Conservation (phyloP, 2,888 invertebrate genomes). For the Pollenia griseotomentosa region DNA sequence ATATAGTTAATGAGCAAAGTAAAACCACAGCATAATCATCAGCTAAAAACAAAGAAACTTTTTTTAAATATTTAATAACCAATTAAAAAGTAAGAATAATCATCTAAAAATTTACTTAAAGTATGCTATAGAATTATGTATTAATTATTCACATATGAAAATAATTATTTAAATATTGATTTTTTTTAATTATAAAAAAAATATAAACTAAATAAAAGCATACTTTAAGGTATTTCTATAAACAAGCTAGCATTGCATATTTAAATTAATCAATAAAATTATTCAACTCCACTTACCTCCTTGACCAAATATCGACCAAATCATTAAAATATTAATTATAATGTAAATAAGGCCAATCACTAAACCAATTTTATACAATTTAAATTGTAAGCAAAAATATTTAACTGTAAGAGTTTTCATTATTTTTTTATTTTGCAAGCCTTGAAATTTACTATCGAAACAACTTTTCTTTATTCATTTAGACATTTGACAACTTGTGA, state of each 20-base stretch:
- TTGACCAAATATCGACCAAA: constrained; percentile 3
- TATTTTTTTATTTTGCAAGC: not conserved
- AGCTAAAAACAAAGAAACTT: constrained; percentile 13
- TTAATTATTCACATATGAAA: too few species aligned
- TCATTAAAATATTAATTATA: constrained; percentile 26
- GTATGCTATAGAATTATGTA: too few species aligned
- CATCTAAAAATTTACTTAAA: too few species aligned
- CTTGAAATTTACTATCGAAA: not conserved
- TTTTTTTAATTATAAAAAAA: not conserved
- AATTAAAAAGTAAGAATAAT: not conserved
- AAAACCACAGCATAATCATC: constrained; percentile 39
- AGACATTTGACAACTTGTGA: not conserved
- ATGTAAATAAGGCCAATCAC: constrained; percentile 38
- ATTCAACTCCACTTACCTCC: constrained; percentile 23
- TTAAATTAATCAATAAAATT: constrained; percentile 23
- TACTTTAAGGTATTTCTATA: not conserved
- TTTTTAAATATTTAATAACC: not conserved
- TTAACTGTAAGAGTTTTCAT: constrained; percentile 43
- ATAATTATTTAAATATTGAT: too few species aligned
- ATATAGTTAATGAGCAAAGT: constrained; percentile 23
- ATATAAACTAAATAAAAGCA: not conserved
- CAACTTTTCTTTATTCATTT: not conserved
- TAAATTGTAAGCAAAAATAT: constrained; percentile 30
- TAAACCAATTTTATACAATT: constrained; percentile 56
- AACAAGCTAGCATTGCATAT: too few species aligned